phyloP scores from a whole-genome alignment of 2,888 invertebrate genomes.

The Folsomia candida region DNA sequence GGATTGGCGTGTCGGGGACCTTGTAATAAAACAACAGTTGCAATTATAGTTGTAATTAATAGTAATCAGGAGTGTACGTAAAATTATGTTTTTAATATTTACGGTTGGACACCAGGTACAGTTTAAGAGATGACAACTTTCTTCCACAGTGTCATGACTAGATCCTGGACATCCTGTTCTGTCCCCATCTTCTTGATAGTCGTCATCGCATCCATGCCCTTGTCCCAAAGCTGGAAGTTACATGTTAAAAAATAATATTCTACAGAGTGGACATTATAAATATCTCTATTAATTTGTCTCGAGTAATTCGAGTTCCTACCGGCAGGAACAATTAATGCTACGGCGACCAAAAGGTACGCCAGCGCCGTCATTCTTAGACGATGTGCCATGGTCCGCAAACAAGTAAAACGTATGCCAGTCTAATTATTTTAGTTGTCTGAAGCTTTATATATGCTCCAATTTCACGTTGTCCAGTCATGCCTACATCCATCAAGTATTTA shows the following conservation, averaged over 20 bases:
- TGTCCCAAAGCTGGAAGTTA: not conserved
- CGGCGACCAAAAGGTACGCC: not conserved
- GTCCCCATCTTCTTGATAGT: constrained; percentile 6
- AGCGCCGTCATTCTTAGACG: not conserved
- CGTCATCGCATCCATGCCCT: constrained; percentile 18
- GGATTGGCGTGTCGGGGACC: no score
- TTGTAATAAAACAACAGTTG: no score
- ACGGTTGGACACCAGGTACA: constrained; percentile 15
- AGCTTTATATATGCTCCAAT: not conserved
- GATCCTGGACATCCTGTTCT: constrained; percentile 4
- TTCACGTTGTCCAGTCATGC: not conserved
- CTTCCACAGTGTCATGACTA: constrained; percentile 16
- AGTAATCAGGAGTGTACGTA: no score
- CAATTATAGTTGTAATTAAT: no score
- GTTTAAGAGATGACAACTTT: constrained; percentile 8
- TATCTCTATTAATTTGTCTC: no score
- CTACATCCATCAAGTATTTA: no score
- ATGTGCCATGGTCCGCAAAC: not conserved
- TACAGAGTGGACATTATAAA: not conserved
- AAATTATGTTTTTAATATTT: no score
- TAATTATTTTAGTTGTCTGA: not conserved
- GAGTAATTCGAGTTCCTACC: no score
- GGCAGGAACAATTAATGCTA: not conserved
- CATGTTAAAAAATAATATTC: not conserved
- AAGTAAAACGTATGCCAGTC: not conserved